A percentile compares a stretch with the other conserved stretches of the same genome.
Evolutionary conservation across 37 sponge, comb jelly and placozoan species (phyloP).

Genomic region (Chondrilla cf. caribensis): DNA sequence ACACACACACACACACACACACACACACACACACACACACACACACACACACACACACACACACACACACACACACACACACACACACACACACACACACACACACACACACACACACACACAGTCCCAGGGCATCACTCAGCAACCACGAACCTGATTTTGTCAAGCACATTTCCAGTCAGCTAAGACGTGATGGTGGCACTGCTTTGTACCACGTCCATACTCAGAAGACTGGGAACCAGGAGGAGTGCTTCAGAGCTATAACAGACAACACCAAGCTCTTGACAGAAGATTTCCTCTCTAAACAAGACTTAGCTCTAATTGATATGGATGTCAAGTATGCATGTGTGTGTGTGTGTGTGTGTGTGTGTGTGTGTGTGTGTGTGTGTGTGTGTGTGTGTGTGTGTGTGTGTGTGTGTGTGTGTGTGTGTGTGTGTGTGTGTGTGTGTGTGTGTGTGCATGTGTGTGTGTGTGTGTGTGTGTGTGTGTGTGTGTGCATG

Average conservation of each 20-base stretch:
- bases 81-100: constrained; percentile 34
- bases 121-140: background rate
- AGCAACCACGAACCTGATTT: too few species aligned
- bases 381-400: constrained; percentile 2
- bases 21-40: constrained; percentile 34
- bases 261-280: background rate
- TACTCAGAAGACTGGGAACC: background rate
- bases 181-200: background rate
- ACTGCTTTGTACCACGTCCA: background rate
- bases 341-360: background rate
- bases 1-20: constrained; percentile 39
- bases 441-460: too few species aligned
- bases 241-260: background rate
- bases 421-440: too few species aligned
- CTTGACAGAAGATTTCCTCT: background rate
- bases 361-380: constrained; percentile 20
- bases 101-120: constrained; percentile 9
- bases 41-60: constrained; percentile 9
- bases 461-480: too few species aligned
- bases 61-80: constrained; percentile 39
- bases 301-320: constrained; percentile 2
- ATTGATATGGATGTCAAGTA: background rate
- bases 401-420: background rate
- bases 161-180: too few species aligned
- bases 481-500: too few species aligned